phyloP scores from a whole-genome alignment of 35 echinoderm and acorn worm genomes.

The Anneissia japonica region DNA sequence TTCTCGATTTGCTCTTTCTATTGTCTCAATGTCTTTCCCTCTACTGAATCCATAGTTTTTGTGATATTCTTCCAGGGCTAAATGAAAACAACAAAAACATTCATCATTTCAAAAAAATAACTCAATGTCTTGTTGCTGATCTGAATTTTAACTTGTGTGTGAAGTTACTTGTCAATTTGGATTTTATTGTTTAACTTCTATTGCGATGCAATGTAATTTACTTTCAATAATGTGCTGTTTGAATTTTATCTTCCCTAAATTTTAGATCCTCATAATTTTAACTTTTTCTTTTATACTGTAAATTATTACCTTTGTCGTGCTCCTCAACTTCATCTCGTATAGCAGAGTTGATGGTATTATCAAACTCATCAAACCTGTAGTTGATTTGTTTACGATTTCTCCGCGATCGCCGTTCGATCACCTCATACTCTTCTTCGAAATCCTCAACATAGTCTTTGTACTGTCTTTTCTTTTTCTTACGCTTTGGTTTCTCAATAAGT shows the following conservation, averaged over 20 bases:
- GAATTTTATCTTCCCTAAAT: background rate
- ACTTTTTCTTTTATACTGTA: background rate
- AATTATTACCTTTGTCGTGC: conserved; percentile 65
- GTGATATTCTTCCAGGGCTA: conserved; percentile 23
- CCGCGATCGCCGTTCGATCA: conserved; percentile 53
- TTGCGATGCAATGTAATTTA: background rate
- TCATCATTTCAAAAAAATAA: too few species aligned
- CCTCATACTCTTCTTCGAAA: conserved; percentile 58
- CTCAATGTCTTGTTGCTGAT: background rate
- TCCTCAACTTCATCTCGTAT: conserved; percentile 85
- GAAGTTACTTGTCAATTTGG: background rate
- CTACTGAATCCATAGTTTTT: conserved; percentile 34
- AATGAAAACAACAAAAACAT: too few species aligned
- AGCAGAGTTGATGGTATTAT: conserved; percentile 79
- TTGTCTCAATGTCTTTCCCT: conserved; percentile 93
- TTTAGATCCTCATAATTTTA: background rate
- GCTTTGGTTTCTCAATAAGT: conserved; percentile 4
- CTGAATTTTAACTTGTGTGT: background rate
- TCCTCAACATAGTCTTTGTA: conserved; percentile 8
- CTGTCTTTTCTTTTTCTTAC: conserved; percentile 24
- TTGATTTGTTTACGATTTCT: conserved; percentile 66
- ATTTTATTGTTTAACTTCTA: background rate
- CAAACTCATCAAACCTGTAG: conserved; percentile 98
- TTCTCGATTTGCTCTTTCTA: conserved; percentile 35
- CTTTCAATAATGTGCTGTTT: background rate